Evolutionary conservation across 2,888 invertebrate genomes (phyloP).

Genomic region (Erebia palarica): DNA sequence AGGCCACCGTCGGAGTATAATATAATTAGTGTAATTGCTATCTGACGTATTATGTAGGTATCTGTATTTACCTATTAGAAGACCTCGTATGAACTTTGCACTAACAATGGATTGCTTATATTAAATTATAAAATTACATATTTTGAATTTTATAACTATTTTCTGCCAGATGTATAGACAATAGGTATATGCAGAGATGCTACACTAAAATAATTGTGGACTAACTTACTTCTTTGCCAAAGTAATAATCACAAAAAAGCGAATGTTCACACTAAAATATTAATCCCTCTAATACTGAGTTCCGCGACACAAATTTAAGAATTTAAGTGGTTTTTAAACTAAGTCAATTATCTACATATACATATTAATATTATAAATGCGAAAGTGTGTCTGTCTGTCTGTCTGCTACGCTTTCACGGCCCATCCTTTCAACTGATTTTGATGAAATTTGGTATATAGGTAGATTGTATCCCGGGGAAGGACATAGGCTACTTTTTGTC

Average conservation of each 20-base stretch:
- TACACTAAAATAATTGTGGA: not conserved
- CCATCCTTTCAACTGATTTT: no score
- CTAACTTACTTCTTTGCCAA: not conserved
- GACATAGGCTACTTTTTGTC: no score
- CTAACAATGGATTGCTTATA: constrained; percentile 7
- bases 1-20: not conserved
- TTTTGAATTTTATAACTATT: not conserved
- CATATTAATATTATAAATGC: no score
- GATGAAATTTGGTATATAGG: no score
- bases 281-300: no score
- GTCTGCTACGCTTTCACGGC: no score
- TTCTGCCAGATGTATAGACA: not conserved
- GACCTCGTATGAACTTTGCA: constrained; percentile 14
- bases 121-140: no score
- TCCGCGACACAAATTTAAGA: no score
- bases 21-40: not conserved
- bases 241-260: not conserved
- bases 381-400: no score
- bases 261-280: not conserved
- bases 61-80: not conserved
- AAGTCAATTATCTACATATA: no score
- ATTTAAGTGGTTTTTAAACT: no score
- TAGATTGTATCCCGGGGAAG: no score
- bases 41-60: not conserved
- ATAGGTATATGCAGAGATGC: not conserved